These are phyloP conservation scores for Platalea minor DNA, from an alignment of 2,797 vertebrate species.

Conservation along the genomic window DNA sequence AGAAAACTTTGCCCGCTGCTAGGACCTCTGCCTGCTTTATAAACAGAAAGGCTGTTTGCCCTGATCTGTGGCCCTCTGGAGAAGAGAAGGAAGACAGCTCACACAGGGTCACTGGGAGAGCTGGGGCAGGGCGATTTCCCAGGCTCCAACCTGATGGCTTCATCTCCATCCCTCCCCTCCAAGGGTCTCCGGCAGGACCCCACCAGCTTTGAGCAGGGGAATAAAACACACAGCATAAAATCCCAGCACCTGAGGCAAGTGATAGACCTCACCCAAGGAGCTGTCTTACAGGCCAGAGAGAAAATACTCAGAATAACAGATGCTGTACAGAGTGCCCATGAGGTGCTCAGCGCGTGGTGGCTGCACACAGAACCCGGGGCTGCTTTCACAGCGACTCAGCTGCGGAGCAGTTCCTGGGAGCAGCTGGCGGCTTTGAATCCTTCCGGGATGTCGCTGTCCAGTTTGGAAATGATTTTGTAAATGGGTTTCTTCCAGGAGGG, in stretches of 20 bases:
- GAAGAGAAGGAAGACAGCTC: not conserved
- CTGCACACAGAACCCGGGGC: not conserved
- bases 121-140: not conserved
- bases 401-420: conserved; percentile 73
- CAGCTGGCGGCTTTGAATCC: conserved; percentile 87
- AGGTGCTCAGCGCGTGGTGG: not conserved
- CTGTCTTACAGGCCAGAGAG: not conserved
- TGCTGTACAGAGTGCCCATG: not conserved
- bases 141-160: not conserved
- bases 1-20: conserved; percentile 1
- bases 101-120: not conserved
- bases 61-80: not conserved
- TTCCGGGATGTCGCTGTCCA: conserved; percentile 92
- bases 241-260: not conserved
- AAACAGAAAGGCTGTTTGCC: conserved; percentile 14
- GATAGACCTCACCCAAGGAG: not conserved
- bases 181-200: not conserved
- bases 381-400: conserved; percentile 29
- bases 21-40: not conserved
- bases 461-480: conserved; percentile 98
- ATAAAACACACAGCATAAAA: not conserved
- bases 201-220: not conserved
- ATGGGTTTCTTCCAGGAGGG: conserved; percentile 99
- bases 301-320: not conserved
- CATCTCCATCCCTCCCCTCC: not conserved